Conservation (phyloP, 1,140 invertebrate genomes). For the Hestina assimilis region DNA sequence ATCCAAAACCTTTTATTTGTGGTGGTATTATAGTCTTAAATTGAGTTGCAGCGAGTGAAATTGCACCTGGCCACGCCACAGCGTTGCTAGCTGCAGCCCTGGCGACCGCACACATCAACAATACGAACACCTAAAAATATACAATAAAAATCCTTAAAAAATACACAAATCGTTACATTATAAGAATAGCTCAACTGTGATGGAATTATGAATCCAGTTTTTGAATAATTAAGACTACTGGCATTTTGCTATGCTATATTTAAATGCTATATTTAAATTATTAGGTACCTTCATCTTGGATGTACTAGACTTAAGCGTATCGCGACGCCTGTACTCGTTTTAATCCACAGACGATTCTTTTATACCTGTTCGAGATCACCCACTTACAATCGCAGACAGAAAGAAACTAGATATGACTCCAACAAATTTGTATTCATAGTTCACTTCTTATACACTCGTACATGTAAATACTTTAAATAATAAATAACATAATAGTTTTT, state of each 20-base stretch:
- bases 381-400: constrained; percentile 54
- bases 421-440: constrained; percentile 43
- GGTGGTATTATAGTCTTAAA: constrained; percentile 40
- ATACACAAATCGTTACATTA: not conserved
- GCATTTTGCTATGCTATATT: not conserved
- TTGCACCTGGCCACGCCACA: constrained; percentile 52
- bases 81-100: constrained; percentile 31
- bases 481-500: not conserved
- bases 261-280: not conserved
- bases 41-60: constrained; percentile 28
- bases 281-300: constrained; percentile 63
- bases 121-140: constrained; percentile 43
- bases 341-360: constrained; percentile 49
- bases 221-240: not conserved
- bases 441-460: constrained; percentile 22
- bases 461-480: not conserved
- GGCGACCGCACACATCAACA: constrained; percentile 40
- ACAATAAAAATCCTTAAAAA: not conserved
- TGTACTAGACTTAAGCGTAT: constrained; percentile 34
- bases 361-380: constrained; percentile 54
- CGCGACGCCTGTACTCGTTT: constrained; percentile 43
- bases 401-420: constrained; percentile 54
- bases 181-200: not conserved
- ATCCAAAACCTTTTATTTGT: constrained; percentile 50
- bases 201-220: not conserved